These are phyloP conservation scores for Scaptomyza caliginosa DNA, from an alignment of 2,888 invertebrate species.

Conservation along the genomic window DNA sequence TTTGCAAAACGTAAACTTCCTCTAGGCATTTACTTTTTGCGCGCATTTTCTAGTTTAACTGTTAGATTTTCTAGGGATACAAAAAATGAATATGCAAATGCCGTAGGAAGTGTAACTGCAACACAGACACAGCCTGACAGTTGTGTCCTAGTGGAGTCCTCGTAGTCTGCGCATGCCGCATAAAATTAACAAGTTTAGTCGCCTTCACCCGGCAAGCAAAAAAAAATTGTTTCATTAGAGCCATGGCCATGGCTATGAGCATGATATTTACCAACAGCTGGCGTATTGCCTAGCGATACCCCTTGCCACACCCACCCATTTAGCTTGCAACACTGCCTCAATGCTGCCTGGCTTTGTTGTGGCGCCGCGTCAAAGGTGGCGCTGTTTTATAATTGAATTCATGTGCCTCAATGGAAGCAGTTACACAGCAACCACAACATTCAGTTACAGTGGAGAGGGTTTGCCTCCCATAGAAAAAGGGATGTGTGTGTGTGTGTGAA, in stretches of 20 bases:
- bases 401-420: constrained; percentile 81
- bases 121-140: constrained; percentile 54
- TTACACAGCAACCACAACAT: constrained; percentile 46
- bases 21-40: constrained; percentile 78
- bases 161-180: constrained; percentile 56
- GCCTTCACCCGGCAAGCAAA: constrained; percentile 8
- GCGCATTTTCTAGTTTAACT: constrained; percentile 33
- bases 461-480: constrained; percentile 27
- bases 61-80: constrained; percentile 58
- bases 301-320: neutral
- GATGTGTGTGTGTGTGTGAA: constrained; percentile 12
- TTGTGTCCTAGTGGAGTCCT: constrained; percentile 35
- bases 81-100: constrained; percentile 80
- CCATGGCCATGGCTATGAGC: constrained; percentile 47
- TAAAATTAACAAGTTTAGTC: constrained; percentile 80
- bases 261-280: constrained; percentile 62
- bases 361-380: constrained; percentile 70
- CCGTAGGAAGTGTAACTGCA: constrained; percentile 77
- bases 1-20: constrained; percentile 70
- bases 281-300: constrained; percentile 24
- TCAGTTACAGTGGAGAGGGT: constrained; percentile 4
- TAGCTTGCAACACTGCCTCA: neutral
- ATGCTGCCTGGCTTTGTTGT: constrained; percentile 40
- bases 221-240: constrained; percentile 74
- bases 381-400: constrained; percentile 82